These are phyloP conservation scores for Lophius americanus DNA, from an alignment of 2,797 vertebrate genomes.

Conservation along the genomic window DNA sequence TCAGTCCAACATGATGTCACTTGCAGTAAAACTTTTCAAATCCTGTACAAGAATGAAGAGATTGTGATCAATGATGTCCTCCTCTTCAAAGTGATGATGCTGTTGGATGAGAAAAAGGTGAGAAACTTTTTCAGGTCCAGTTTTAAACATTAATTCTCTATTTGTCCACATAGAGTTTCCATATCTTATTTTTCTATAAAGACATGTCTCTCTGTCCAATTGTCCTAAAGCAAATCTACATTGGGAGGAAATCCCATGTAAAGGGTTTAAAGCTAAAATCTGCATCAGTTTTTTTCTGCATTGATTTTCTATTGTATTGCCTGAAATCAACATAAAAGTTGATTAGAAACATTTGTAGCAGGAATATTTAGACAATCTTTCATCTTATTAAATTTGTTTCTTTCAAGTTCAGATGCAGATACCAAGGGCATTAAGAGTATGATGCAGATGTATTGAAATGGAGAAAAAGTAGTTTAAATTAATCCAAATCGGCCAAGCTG, in stretches of 20 bases:
- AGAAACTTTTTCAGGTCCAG: conserved; percentile 9
- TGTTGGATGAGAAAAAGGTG: conserved; percentile 97
- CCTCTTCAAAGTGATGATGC: conserved; percentile 98
- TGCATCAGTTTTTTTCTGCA: background rate
- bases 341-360: background rate
- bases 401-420: background rate
- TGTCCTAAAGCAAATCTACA: background rate
- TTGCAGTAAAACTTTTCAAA: conserved; percentile 98
- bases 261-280: background rate
- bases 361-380: background rate
- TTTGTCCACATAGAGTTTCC: background rate
- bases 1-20: conserved; percentile 91
- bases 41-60: conserved; percentile 99
- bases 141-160: background rate
- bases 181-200: background rate
- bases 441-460: conserved; percentile 8
- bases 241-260: background rate
- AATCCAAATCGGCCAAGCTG: background rate
- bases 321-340: background rate
- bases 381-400: background rate
- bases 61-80: conserved; percentile 95
- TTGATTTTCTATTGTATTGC: background rate
- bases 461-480: background rate
- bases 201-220: background rate
- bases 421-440: background rate